Evolutionary conservation across 2,113 vertebrate species (phyloP).

Genomic region (Protomyctophum bolini): DNA sequence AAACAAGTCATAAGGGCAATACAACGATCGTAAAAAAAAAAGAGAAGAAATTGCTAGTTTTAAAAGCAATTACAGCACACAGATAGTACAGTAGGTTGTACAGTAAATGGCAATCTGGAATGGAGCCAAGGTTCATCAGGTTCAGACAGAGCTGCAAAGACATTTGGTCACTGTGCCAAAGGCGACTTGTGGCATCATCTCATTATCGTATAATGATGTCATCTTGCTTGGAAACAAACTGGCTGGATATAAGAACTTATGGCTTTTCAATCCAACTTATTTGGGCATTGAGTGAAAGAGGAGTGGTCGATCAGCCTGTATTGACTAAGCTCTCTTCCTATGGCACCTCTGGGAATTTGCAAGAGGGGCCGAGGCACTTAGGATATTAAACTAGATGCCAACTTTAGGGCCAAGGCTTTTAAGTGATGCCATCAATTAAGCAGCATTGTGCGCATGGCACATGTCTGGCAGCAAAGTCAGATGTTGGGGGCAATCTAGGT

Average conservation of each 20-base stretch:
- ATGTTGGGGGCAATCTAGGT: conserved; percentile 22
- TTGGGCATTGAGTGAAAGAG: conserved; percentile 4
- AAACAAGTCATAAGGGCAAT: too few relatives aligned
- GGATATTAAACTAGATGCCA: conserved; percentile 44
- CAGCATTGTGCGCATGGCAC: conserved; percentile 28
- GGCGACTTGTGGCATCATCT: not conserved
- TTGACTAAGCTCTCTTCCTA: conserved; percentile 27
- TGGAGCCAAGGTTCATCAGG: not conserved
- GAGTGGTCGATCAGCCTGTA: conserved; percentile 12
- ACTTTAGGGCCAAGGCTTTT: conserved; percentile 40
- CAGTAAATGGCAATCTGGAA: not conserved
- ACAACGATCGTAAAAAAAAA: too few relatives aligned
- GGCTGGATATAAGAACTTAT: not conserved
- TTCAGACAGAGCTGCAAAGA: not conserved
- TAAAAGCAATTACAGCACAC: not conserved
- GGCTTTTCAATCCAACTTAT: conserved; percentile 18
- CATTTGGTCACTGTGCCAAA: not conserved
- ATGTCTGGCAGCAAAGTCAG: conserved; percentile 30
- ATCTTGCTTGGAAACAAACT: not conserved
- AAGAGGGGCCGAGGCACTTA: conserved; percentile 27
- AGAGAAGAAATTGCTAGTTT: too few relatives aligned
- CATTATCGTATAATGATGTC: not conserved
- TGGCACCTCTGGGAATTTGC: conserved; percentile 36
- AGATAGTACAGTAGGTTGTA: not conserved
- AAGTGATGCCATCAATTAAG: conserved; percentile 36